Evolutionary conservation across 2,113 vertebrate genomes (phyloP).

Genomic region (Diglossa brunneiventris): DNA sequence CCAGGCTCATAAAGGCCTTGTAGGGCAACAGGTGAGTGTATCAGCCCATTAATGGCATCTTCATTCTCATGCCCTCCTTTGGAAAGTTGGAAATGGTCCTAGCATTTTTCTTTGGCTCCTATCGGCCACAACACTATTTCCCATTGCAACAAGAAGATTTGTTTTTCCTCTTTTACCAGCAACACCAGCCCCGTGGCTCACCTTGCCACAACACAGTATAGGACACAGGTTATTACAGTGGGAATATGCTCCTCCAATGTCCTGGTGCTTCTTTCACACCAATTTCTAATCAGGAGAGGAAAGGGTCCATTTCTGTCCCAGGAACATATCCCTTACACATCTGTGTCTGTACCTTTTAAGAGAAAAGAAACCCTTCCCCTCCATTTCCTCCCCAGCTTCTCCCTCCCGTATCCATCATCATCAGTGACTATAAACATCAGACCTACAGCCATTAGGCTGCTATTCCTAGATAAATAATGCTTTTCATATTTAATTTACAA

Average conservation of each 20-base stretch:
- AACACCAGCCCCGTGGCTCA: not conserved
- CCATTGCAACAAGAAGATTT: not conserved
- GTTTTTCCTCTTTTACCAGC: not conserved
- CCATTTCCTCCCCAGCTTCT: not conserved
- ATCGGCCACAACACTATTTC: not conserved
- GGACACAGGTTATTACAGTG: not conserved
- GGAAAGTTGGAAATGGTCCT: not conserved
- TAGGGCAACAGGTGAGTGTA: not conserved
- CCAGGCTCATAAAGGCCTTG: not conserved
- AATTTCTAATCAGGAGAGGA: not conserved
- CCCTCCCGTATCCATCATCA: conserved; percentile 70
- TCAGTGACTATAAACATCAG: conserved; percentile 72
- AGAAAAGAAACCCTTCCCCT: not conserved
- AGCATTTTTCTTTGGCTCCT: not conserved
- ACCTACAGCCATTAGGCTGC: conserved; percentile 62
- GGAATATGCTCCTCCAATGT: not conserved
- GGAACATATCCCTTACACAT: not conserved
- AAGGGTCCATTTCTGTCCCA: not conserved
- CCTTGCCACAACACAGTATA: not conserved
- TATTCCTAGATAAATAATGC: conserved; percentile 74
- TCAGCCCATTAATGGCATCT: not conserved
- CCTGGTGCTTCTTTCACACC: not conserved
- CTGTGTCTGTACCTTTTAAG: not conserved
- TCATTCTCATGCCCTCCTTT: not conserved
- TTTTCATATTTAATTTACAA: conserved; percentile 82